Evolutionary conservation across 2,797 vertebrate species (phyloP).

Genomic region (Eurystomus glaucurus): DNA sequence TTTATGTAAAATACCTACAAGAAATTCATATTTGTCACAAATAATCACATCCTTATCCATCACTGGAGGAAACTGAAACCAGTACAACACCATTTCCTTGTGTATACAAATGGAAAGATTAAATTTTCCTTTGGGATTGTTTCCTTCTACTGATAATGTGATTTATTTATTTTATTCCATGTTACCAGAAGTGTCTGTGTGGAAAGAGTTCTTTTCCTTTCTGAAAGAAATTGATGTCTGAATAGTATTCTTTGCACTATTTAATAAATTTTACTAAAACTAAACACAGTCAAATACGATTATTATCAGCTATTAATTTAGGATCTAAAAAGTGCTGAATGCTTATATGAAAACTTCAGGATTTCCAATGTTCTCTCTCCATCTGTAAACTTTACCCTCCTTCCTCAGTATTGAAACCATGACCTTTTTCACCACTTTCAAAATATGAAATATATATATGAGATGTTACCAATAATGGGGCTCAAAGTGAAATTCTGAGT

Average conservation of each 20-base stretch:
- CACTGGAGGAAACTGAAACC: background rate
- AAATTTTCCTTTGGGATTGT: background rate
- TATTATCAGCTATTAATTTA: background rate
- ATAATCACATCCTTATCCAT: slow-evolving; percentile 33
- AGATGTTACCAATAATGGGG: background rate
- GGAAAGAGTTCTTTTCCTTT: background rate
- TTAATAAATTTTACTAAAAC: background rate
- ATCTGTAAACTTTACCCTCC: background rate
- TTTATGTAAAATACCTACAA: slow-evolving; percentile 11
- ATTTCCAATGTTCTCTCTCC: background rate
- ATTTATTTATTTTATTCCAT: background rate
- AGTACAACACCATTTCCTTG: background rate
- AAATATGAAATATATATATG: background rate
- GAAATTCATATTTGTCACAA: slow-evolving; percentile 44
- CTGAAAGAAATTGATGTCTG: background rate
- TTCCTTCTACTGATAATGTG: background rate
- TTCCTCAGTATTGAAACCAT: background rate
- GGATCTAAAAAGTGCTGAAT: background rate
- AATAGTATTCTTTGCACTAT: background rate
- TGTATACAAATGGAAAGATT: background rate
- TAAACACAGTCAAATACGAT: background rate
- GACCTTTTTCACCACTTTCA: background rate
- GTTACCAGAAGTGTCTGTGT: background rate
- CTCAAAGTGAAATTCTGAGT: background rate
- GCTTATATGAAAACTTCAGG: background rate